A percentile compares a stretch with the other conserved stretches of the same genome.
phyloP scores from a whole-genome alignment of 2,888 invertebrate species.

The Acronicta psi region DNA sequence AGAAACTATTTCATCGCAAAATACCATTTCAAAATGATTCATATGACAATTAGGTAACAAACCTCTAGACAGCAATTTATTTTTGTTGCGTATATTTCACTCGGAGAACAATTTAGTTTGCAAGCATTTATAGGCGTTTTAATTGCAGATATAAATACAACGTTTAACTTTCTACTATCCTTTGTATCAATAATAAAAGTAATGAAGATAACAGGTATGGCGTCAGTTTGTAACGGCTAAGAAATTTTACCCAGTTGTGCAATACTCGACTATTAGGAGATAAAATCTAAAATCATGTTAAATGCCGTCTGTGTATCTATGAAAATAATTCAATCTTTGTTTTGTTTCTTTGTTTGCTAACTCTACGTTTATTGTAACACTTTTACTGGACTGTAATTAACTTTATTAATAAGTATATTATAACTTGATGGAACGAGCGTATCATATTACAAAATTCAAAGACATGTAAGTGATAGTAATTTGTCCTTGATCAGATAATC shows the following conservation, averaged over 20 bases:
- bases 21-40: conserved; percentile 5
- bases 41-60: conserved; percentile 15
- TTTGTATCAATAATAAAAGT: conserved; percentile 12
- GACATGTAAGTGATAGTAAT: neutral
- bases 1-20: neutral
- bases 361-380: too few species aligned
- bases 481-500: neutral
- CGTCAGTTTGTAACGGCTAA: conserved; percentile 13
- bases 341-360: too few species aligned
- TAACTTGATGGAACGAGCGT: too few species aligned
- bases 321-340: neutral
- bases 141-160: conserved; percentile 14
- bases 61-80: conserved; percentile 15
- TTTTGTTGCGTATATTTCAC: conserved; percentile 14
- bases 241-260: conserved; percentile 20
- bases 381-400: too few species aligned
- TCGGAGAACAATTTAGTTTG: conserved; percentile 20
- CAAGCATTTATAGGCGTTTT: conserved; percentile 10
- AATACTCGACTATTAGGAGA: conserved; percentile 37
- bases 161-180: conserved; percentile 25
- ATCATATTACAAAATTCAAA: neutral
- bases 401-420: too few species aligned
- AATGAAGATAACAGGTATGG: conserved; percentile 4
- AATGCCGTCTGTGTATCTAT: conserved; percentile 24
- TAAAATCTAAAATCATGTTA: conserved; percentile 19